A percentile compares a stretch with the other conserved stretches of the same genome.
Conservation (phyloP, 1,140 invertebrate species). For the Aphelinus atriplicis region DNA sequence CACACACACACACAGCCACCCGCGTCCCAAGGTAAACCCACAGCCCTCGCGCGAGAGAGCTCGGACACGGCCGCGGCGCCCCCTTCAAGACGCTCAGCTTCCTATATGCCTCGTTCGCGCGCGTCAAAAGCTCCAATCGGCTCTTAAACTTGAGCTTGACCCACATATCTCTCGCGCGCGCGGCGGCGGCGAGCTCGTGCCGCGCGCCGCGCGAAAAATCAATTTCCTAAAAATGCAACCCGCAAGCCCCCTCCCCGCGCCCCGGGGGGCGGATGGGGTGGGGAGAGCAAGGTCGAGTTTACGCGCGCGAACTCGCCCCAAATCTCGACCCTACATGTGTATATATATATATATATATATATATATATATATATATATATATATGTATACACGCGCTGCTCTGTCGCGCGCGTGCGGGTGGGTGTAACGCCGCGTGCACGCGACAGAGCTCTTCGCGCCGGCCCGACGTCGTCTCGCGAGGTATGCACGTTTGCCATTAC, state of each 20-base stretch:
- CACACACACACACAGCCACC: no score
- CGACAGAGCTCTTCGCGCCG: no score
- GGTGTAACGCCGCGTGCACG: no score
- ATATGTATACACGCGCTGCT: background rate
- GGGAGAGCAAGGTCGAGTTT: constrained; percentile 30
- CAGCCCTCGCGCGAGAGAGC: no score
- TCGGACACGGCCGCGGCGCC: no score
- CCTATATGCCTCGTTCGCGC: no score
- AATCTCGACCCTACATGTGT: constrained; percentile 29
- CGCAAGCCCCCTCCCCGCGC: background rate
- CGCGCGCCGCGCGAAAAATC: constrained; percentile 10
- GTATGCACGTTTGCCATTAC: background rate
- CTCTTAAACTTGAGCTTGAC: constrained; percentile 38
- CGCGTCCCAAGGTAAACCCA: no score
- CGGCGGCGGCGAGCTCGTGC: background rate
- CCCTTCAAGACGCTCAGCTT: no score
- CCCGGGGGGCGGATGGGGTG: background rate
- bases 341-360: background rate
- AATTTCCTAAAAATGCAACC: constrained; percentile 39
- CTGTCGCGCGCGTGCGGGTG: no score
- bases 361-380: background rate
- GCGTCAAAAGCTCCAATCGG: background rate
- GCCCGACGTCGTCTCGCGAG: background rate
- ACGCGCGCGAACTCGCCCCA: constrained; percentile 11
- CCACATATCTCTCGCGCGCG: constrained; percentile 19